Evolutionary conservation across 2,797 vertebrate genomes (phyloP), one percentile per base, ranked within the genome.

Genomic region (Champsocephalus esox): DNA sequence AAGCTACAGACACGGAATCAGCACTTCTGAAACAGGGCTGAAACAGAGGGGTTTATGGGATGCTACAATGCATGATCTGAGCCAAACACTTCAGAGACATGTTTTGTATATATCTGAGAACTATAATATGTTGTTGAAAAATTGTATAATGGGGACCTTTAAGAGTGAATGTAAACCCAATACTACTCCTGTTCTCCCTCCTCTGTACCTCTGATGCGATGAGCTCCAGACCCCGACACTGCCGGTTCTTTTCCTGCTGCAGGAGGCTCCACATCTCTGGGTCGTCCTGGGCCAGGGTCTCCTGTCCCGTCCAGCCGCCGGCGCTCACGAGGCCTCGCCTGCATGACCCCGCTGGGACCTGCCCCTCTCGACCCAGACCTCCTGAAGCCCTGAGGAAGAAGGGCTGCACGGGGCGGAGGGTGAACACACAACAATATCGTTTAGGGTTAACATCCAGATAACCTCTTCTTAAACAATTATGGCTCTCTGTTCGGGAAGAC

Each of bases 161-260:
- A 38, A 38, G 8, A 38, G 34, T 38, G n/a, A 61, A 34, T 21
- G 38, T 48, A 16, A n/a, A 17, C 61, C 8, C 57, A 44, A 48
- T 12, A 12, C 34, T 11, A 32, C n/a, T 16, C 62, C 60, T 38
- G 6, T 58, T 58, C n/a, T 48, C 2, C 19, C 17, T 58, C 45
- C 56, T 17, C 21, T 49, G 56, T 16, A 58, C 97, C 96, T 97
- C 97, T 1, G 97, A 98, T 41, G 97, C 96, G 0, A 98, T 98
- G 87, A 98, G 96, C 89, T 98, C 97, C 88, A 98, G 94, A 3
- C 97, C 97, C 0, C 96, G 94, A 83, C 96, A 96, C 89, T 98
- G 97, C 34, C 97, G 90, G 82, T 98, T 96, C 84, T 99, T 97
- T 92, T 98, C 96, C 80, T 93, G 95, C 93, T 89, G 95, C 45